Conservation (phyloP, 2,113 vertebrate genomes). For the Tragulus kanchil region DNA sequence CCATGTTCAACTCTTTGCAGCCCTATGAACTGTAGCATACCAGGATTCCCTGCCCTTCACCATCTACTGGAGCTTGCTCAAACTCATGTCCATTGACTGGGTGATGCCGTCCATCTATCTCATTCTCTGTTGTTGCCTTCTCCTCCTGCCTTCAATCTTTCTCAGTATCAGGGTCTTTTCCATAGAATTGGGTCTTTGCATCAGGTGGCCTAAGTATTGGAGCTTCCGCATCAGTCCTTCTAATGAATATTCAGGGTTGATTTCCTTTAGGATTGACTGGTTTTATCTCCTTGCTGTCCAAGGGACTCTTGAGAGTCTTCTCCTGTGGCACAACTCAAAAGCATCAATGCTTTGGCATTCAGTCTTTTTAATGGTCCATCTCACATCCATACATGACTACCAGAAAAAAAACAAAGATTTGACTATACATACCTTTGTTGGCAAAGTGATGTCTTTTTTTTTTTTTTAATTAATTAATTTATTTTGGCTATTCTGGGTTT, state of each 20-base stretch:
- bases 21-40: too few species aligned
- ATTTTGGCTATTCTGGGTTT: too few species aligned
- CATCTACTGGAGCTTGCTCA: not conserved
- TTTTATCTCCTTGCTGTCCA: not conserved
- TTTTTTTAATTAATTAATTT: too few species aligned
- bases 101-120: not conserved
- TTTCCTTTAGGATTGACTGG: not conserved
- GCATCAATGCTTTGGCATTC: not conserved
- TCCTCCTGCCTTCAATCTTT: not conserved
- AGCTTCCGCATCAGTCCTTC: not conserved
- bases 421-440: not conserved
- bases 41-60: too few species aligned
- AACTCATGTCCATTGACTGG: not conserved
- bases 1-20: too few species aligned
- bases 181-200: not conserved
- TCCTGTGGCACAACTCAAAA: not conserved
- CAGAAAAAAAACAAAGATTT: not conserved
- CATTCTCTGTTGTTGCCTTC: not conserved
- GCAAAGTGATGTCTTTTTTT: not conserved
- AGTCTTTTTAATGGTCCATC: not conserved
- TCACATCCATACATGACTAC: not conserved
- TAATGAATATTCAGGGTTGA: not conserved
- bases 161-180: not conserved
- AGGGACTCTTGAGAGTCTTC: not conserved
- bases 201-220: not conserved